Evolutionary conservation across 2,113 vertebrate species (phyloP), one percentile per base, ranked within the genome.

Genomic region (Oophaga pumilio): DNA sequence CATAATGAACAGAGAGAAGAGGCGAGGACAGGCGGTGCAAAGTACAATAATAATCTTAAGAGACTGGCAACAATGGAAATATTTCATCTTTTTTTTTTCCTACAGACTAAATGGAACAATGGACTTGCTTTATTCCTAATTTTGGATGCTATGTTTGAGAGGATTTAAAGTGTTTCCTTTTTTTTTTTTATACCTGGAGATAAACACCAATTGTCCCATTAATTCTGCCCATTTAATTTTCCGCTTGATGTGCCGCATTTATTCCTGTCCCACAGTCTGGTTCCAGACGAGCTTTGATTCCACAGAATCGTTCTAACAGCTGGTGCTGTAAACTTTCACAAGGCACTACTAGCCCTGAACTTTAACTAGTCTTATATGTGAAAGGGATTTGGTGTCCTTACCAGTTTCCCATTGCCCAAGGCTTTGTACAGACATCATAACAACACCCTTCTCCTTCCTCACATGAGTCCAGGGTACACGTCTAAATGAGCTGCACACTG

Each of bases 171-270:
- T 24, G n/a, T 79, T 79, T 79, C 24, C 24, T 62, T 82, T 50
- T 68, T 71, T 78, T 62, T 68, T 24, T 82, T 82, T 68, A 22
- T 82, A 82, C 60, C 60, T 82, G 60, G 33, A 66, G 80, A 82
- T 82, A 68, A 82, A 82, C 80, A 82, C 80, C 60, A 49, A 82
- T 66, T 82, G 80, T 82, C 60, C 80, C 80, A 82, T 82, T 82
- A 82, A 82, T 82, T 82, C 80, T 82, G 80, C 62, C 80, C 80
- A 68, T 82, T 82, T 82, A 82, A 82, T 82, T 82, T 82, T 82
- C 80, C 43, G 80, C 80, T 82, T 82, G 12, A 68, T 68, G 60
- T 43, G 15, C 62, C n/a, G 33, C 80, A 66, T 82, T 82, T 82
- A 68, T 82, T 66, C 62, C 62, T 68, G 80, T 57, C 76, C 53